Evolutionary conservation across 2,113 vertebrate genomes (phyloP), one percentile per base, ranked within the genome.

Genomic region (Gallinago paraguaiae): DNA sequence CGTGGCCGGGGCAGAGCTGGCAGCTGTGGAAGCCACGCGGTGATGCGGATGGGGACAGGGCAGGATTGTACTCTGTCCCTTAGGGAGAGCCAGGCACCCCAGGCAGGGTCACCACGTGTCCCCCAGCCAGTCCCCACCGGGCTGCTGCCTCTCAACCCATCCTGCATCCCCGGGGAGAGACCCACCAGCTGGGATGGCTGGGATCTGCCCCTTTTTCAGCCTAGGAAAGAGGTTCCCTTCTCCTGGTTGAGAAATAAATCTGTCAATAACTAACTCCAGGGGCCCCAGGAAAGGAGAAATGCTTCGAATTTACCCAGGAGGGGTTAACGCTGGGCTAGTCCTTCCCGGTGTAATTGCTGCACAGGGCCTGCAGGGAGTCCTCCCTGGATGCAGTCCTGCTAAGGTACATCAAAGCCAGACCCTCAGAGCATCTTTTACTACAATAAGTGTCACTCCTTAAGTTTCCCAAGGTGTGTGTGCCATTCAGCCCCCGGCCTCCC

Each of bases 1-100:
- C 0, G 0, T 0, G 1, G 43, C 17, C 5, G 0, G 28, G 39
- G 43, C 54, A 81, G 56, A 86, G 39, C 48, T 17, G 6, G 72
- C 19, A 61, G 37, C 84, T 41, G 35, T 67, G 59, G 78, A 54
- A 87, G 23, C 56, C 82, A 53, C 37, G 2, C 0, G 20, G 64
- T 1, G 2, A 35, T 0, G 7, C 0, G 4, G 65, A 27, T 64
- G 48, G 75, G 23, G 75, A 54, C 1, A 1, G 72, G 64, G 13
- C 30, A 33, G 54, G 54, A 54, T 64, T 0, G 0, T 2, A 71
- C 11, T 43, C 31, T 0, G 0, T 22, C 57, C 70, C 79, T 46
- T 16, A 8, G n/a, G 60, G 51, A 93, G 46, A 82, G 31, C 22
- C 17, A 78, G 37, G 61, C 12, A 78, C 3, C 45, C 45, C 9